Percentiles rank a stretch among this genome's conserved stretches.
These are phyloP conservation scores for Eupsilia transversa DNA, from an alignment of 2,888 invertebrate species.

Conservation along the genomic window DNA sequence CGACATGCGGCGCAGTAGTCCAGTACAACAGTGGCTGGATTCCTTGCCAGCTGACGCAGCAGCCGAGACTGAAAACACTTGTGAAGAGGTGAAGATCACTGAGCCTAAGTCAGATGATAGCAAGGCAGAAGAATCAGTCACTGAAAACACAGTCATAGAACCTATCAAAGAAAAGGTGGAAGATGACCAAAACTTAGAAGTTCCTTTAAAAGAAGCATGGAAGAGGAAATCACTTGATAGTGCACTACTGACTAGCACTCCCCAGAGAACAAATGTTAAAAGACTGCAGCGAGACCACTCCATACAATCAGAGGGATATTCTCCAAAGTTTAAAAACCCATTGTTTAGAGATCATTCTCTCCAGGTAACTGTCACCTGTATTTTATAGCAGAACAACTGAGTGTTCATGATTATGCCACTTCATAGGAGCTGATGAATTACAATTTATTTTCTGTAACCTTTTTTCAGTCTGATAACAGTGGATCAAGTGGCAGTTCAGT, in stretches of 20 bases:
- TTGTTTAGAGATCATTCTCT: slow-evolving; percentile 88
- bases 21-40: slow-evolving; percentile 94
- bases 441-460: neutral
- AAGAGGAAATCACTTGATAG: slow-evolving; percentile 85
- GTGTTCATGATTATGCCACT: neutral
- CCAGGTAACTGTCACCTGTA: slow-evolving; percentile 78
- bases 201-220: slow-evolving; percentile 81
- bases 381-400: neutral
- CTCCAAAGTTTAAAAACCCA: slow-evolving; percentile 86
- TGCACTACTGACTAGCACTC: slow-evolving; percentile 78
- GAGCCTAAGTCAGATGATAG: slow-evolving; percentile 80
- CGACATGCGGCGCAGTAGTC: slow-evolving; percentile 92
- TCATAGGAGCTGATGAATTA: neutral
- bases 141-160: slow-evolving; percentile 83
- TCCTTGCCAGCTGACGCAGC: slow-evolving; percentile 90
- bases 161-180: slow-evolving; percentile 69
- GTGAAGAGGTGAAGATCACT: slow-evolving; percentile 68
- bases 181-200: slow-evolving; percentile 81
- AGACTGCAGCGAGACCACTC: slow-evolving; percentile 86
- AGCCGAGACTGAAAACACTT: slow-evolving; percentile 63
- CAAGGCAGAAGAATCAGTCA: slow-evolving; percentile 81
- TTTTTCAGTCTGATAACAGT: slow-evolving; percentile 86
- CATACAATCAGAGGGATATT: slow-evolving; percentile 87
- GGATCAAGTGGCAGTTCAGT: slow-evolving; percentile 93
- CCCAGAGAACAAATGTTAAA: slow-evolving; percentile 76